Evolutionary conservation across 2,797 vertebrate genomes (phyloP), one percentile per base, ranked within the genome.

Genomic region (Takifugu rubripes): DNA sequence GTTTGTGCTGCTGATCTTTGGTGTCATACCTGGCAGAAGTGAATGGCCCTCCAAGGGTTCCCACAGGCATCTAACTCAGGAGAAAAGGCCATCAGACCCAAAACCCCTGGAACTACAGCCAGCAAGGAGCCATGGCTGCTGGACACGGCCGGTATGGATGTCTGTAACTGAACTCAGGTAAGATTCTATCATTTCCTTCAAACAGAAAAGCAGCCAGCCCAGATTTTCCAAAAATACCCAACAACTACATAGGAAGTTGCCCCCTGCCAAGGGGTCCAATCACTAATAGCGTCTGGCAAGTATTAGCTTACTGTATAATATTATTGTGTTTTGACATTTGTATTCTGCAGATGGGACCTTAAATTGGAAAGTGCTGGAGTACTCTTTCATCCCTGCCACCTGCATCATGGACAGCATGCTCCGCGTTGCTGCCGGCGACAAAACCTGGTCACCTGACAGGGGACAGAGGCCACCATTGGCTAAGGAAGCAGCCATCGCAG

Each of bases 381-480:
- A 86, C 54, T 90, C 70, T 3, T 88, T 89, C 88, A 90, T 86
- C 48, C 89, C 89, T 0, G 87, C 86, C 59, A 88, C 86, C 70
- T 90, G 89, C 88, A 91, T 91, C 71, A 87, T 63, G 9, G 88
- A 89, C 57, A 91, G 71, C 61, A 66, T 71, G 43, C 75, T 84
- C 46, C 83, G 74, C 2, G 81, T 73, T 1, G 88, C 77, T 5
- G 40, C 51, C 0, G 86, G 77, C 0, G 85, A 83, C 66, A 91
- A 54, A 27, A 91, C 87, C 59, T 90, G 88, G 68, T 91, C 89
- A 56, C 84, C 80, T 57, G 89, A 88, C 77, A 91, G 67, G 0
- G 89, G 85, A 36, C 88, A 90, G 17, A 90, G 73, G 33, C 89
- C 89, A 1, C 89, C 88, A 3, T 90, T 90, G 71, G 89, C 89